phyloP scores from a whole-genome alignment of 2,113 vertebrate genomes.

The Lepus europaeus region DNA sequence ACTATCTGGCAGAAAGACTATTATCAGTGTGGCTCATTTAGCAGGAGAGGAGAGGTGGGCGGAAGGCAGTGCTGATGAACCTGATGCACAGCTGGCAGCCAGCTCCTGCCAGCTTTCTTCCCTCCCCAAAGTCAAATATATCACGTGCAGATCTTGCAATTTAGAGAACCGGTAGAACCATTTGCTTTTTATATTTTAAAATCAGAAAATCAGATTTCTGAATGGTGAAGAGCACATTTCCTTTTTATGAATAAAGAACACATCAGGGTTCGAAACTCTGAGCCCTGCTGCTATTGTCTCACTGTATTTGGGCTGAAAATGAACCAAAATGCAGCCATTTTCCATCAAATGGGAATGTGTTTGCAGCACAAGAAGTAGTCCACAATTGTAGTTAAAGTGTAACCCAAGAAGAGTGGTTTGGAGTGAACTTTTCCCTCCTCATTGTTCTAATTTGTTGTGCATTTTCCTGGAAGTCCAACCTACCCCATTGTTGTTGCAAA shows the following conservation, averaged over 20 bases:
- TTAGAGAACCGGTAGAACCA: neutral
- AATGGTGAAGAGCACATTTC: neutral
- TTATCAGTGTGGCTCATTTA: neutral
- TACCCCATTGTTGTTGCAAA: constrained; percentile 56
- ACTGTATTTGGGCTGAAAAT: neutral
- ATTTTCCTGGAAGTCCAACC: constrained; percentile 71
- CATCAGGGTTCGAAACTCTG: neutral
- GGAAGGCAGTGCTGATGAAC: neutral
- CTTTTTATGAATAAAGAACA: neutral
- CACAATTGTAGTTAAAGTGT: constrained; percentile 33
- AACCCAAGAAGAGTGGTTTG: constrained; percentile 37
- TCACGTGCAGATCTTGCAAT: no score
- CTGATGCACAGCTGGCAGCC: neutral
- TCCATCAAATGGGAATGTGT: constrained; percentile 3
- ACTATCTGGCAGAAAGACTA: neutral
- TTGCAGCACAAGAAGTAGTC: constrained; percentile 3
- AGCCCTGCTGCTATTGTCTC: neutral
- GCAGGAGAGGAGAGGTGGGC: neutral
- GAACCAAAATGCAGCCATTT: neutral
- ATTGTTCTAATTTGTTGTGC: constrained; percentile 46
- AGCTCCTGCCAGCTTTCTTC: neutral
- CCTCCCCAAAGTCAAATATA: neutral
- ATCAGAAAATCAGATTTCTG: neutral
- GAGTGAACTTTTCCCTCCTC: constrained; percentile 50
- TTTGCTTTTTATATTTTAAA: neutral